Evolutionary conservation across 2,797 vertebrate genomes (phyloP).

Genomic region (Ptychobarbus kaznakovi): DNA sequence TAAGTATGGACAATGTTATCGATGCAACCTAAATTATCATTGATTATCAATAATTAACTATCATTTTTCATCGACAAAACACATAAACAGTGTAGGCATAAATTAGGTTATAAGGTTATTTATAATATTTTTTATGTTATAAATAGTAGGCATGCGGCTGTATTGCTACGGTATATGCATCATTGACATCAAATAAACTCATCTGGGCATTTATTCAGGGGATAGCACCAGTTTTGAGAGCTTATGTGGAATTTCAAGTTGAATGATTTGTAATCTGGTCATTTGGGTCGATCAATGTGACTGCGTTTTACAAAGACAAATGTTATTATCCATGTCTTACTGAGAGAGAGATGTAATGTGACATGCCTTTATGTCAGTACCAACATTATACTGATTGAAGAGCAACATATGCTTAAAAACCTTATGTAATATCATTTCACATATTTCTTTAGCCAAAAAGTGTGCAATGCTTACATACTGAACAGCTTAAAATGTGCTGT

Average conservation of each 20-base stretch:
- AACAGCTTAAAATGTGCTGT: not conserved
- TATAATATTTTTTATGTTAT: not conserved
- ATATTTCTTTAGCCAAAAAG: not conserved
- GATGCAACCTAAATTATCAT: not conserved
- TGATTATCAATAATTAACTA: too few relatives aligned
- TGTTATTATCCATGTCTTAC: constrained; percentile 68
- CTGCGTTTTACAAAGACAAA: constrained; percentile 61
- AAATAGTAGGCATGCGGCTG: not conserved
- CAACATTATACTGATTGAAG: not conserved
- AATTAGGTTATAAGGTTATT: not conserved
- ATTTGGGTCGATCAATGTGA: constrained; percentile 70
- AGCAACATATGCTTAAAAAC: not conserved
- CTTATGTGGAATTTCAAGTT: constrained; percentile 65
- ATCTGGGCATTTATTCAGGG: constrained; percentile 65
- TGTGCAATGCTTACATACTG: not conserved
- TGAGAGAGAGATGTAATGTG: constrained; percentile 57
- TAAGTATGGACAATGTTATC: too few relatives aligned
- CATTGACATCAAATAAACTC: constrained; percentile 60
- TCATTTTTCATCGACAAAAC: not conserved
- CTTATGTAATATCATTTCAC: not conserved
- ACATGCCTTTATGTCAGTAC: constrained; percentile 31
- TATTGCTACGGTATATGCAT: not conserved
- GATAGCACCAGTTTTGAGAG: constrained; percentile 31
- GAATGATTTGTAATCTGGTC: constrained; percentile 72
- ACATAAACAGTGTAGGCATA: not conserved